These are phyloP conservation scores for Eilema depressum DNA, from an alignment of 2,888 invertebrate species.

Conservation along the genomic window DNA sequence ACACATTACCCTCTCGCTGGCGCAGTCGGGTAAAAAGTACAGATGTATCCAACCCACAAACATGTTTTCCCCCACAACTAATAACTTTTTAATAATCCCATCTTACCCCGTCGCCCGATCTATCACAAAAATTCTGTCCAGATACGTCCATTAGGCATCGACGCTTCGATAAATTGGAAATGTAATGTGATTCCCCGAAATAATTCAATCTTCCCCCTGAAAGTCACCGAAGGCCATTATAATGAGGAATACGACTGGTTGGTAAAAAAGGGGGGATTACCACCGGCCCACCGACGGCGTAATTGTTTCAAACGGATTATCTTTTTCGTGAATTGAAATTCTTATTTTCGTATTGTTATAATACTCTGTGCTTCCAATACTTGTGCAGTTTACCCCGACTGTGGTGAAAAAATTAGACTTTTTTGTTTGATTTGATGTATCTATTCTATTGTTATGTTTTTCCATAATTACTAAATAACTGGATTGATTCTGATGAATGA, in stretches of 20 bases:
- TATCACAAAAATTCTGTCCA: slow-evolving; percentile 20
- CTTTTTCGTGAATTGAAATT: slow-evolving; percentile 44
- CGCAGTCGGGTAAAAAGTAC: too few species aligned
- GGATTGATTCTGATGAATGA: too few species aligned
- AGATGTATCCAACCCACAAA: not conserved
- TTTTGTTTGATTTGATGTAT: not conserved
- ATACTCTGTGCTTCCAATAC: not conserved
- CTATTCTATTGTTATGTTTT: not conserved
- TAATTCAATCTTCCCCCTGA: slow-evolving; percentile 49
- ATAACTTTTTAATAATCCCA: slow-evolving; percentile 15
- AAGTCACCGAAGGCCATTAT: slow-evolving; percentile 45
- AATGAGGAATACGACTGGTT: slow-evolving; percentile 44
- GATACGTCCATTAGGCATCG: slow-evolving; percentile 37
- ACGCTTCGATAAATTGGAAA: slow-evolving; percentile 51
- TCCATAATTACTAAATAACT: too few species aligned
- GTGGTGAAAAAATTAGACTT: not conserved
- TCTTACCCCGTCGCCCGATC: slow-evolving; percentile 10
- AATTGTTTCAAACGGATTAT: slow-evolving; percentile 56
- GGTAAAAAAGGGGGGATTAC: slow-evolving; percentile 40
- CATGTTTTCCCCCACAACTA: slow-evolving; percentile 6
- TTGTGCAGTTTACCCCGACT: not conserved
- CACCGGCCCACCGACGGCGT: slow-evolving; percentile 44
- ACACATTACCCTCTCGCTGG: too few species aligned
- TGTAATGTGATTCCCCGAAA: slow-evolving; percentile 52
- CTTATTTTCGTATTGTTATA: slow-evolving; percentile 35